Evolutionary conservation across 2,797 vertebrate genomes (phyloP).

Genomic region (Sebastes taczanowskii): DNA sequence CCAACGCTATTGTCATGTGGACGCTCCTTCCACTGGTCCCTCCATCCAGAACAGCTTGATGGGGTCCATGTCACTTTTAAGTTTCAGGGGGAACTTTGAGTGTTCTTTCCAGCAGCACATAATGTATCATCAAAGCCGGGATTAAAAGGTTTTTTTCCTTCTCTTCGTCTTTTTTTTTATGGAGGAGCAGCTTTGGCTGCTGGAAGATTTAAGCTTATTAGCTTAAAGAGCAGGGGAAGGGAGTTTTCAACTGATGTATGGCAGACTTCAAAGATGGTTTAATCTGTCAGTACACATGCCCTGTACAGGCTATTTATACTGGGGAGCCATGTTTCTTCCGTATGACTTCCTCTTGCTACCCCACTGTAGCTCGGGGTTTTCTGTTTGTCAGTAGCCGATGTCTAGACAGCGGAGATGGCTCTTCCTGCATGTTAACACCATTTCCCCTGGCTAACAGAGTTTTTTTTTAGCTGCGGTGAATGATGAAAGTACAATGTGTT

Average conservation of each 20-base stretch:
- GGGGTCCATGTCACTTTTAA: slow-evolving; percentile 66
- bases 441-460: slow-evolving; percentile 26
- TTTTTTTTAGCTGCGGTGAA: background rate
- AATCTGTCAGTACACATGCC: slow-evolving; percentile 83
- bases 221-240: slow-evolving; percentile 82
- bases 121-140: slow-evolving; percentile 85
- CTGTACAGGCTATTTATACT: slow-evolving; percentile 76
- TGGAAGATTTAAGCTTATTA: slow-evolving; percentile 87
- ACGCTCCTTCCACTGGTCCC: slow-evolving; percentile 31
- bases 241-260: slow-evolving; percentile 82
- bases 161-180: slow-evolving; percentile 26
- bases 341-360: slow-evolving; percentile 63
- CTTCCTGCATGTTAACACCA: slow-evolving; percentile 44
- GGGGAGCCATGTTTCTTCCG: slow-evolving; percentile 61
- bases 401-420: slow-evolving; percentile 60
- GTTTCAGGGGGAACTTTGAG: slow-evolving; percentile 74
- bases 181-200: slow-evolving; percentile 79
- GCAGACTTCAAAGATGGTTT: slow-evolving; percentile 86
- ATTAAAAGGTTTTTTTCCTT: slow-evolving; percentile 73
- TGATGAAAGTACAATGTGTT: slow-evolving; percentile 22
- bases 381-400: slow-evolving; percentile 40
- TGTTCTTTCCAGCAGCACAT: slow-evolving; percentile 75
- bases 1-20: slow-evolving; percentile 35
- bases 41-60: slow-evolving; percentile 52
- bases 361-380: slow-evolving; percentile 37